Evolutionary conservation across 2,888 invertebrate genomes (phyloP).

Genomic region (Netelia melanura): DNA sequence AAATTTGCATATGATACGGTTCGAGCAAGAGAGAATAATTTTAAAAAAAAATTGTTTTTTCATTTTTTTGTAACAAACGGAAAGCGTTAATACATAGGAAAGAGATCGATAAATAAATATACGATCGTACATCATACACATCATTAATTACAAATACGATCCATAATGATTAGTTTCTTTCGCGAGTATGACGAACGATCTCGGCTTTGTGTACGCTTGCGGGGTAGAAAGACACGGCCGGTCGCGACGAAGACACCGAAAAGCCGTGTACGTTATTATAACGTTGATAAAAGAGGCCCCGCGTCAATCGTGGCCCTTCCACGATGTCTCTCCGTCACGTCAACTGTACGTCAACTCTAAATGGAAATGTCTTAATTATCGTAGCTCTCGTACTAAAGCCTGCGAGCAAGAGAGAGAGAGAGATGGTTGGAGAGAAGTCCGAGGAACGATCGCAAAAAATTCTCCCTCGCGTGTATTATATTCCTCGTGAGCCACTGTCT

Average conservation of each 20-base stretch:
- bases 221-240: background rate
- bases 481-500: constrained; percentile 19
- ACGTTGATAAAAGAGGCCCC: constrained; percentile 29
- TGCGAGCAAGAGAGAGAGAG: constrained; percentile 50
- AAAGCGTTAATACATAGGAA: background rate
- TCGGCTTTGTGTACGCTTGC: background rate
- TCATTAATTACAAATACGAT: constrained; percentile 74
- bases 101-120: constrained; percentile 22
- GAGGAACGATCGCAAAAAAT: constrained; percentile 50
- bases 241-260: constrained; percentile 51
- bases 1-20: background rate
- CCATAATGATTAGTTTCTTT: constrained; percentile 75
- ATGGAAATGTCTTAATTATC: constrained; percentile 83
- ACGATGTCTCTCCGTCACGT: constrained; percentile 73
- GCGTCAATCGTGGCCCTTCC: constrained; percentile 28
- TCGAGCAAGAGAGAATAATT: background rate
- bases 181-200: constrained; percentile 34
- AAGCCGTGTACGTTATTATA: constrained; percentile 53
- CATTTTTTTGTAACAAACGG: background rate
- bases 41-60: background rate
- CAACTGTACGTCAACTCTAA: constrained; percentile 79
- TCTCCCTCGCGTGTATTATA: constrained; percentile 51
- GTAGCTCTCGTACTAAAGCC: constrained; percentile 76
- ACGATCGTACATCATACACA: constrained; percentile 71
- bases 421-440: constrained; percentile 15